Evolutionary conservation across 2,888 invertebrate genomes (phyloP), one percentile per base, ranked within the genome.

Genomic region (Cephus runcator): DNA sequence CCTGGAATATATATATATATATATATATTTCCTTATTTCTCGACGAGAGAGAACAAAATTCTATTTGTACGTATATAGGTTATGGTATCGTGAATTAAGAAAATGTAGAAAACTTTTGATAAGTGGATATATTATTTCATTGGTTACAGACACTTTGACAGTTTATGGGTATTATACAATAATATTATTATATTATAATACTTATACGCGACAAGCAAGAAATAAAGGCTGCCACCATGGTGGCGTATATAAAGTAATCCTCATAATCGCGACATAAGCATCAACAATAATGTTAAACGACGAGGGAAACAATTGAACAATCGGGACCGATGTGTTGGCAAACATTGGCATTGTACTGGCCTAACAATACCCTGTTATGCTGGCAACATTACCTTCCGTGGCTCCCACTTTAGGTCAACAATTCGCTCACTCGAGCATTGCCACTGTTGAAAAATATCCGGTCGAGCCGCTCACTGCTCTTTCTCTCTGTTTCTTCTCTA

Each of bases 301-400:
- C 82, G 73, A 73, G 77, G 80, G 84, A 88, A 88, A 88, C 87
- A 88, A 89, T 87, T 78, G 87, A 84, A 84, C 86, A 84, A 87
- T 85, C 86, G 84, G 78, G 79, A 75, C 77, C 77, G 81, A 80
- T 79, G 80, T 88, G 86, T 89, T 88, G 83, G 84, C 83, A 90
- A 89, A 90, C 89, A 89, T 77, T 82, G 77, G 86, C 87, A 89
- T 89, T 89, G 90, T 89, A 84, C 85, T 81, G 82, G 83, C 80
- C 85, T 86, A 89, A 90, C 89, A 89, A 90, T 90, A 86, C 87
- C 82, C 81, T 83, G 87, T 84, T 87, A 85, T 85, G 81, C 83
- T 84, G 83, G 82, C 84, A 87, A 86, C 85, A 89, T 84, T 79
- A 84, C 81, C 83, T 79, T 82, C 78, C 79, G 77, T 83, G 83